These are phyloP conservation scores for Sinosuthora webbiana DNA, from an alignment of 2,113 vertebrate species.

Conservation along the genomic window DNA sequence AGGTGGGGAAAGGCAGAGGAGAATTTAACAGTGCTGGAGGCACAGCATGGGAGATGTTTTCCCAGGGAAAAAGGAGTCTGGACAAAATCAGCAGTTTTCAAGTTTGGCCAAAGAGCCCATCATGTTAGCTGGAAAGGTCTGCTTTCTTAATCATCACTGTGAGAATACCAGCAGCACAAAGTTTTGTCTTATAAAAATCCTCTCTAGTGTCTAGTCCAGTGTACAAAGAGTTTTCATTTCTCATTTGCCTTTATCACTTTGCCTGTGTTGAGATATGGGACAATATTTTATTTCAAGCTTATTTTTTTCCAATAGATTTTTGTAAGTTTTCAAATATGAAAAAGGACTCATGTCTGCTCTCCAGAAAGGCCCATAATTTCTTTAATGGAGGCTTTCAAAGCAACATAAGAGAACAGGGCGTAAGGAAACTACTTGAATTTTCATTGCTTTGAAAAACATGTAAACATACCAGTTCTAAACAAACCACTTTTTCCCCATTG, in stretches of 20 bases:
- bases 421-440: not conserved
- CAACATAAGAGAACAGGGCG: not conserved
- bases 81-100: not conserved
- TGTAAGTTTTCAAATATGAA: not conserved
- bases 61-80: not conserved
- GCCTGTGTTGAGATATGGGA: not conserved
- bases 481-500: not conserved
- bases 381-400: not conserved
- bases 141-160: not conserved
- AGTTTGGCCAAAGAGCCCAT: not conserved
- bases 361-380: not conserved
- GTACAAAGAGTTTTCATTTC: not conserved
- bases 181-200: not conserved
- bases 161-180: not conserved
- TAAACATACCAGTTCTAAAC: not conserved
- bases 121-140: not conserved
- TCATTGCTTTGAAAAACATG: not conserved
- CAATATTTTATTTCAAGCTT: not conserved
- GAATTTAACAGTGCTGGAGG: not conserved
- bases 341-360: not conserved
- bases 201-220: not conserved
- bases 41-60: not conserved
- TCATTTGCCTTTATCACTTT: not conserved
- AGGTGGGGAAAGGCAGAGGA: not conserved
- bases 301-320: not conserved